These are phyloP conservation scores for Callocephalon fimbriatum DNA, from an alignment of 2,113 vertebrate genomes.

Conservation along the genomic window DNA sequence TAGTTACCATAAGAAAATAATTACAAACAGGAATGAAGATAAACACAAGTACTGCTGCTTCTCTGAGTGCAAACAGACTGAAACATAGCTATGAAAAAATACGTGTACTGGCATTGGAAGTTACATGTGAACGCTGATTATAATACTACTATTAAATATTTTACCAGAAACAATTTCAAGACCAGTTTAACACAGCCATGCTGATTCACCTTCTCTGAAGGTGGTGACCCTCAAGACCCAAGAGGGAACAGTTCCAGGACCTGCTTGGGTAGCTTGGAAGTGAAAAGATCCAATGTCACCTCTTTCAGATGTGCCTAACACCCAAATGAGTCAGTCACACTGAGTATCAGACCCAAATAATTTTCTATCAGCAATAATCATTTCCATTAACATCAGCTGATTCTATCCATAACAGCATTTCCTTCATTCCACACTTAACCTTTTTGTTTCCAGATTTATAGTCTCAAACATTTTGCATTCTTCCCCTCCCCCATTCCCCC, in stretches of 20 bases:
- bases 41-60: not conserved
- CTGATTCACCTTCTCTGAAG: not conserved
- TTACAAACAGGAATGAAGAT: not conserved
- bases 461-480: not conserved
- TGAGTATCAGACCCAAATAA: not conserved
- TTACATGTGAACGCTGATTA: not conserved
- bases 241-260: not conserved
- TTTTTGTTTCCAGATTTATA: not conserved
- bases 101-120: no score
- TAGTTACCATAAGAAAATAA: not conserved
- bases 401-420: not conserved
- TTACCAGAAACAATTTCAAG: not conserved
- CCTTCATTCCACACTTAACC: not conserved
- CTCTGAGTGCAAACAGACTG: not conserved
- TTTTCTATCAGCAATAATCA: not conserved
- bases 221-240: not conserved
- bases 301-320: not conserved
- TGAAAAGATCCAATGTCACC: not conserved
- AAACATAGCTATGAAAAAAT: not conserved
- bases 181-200: rapidly evolving
- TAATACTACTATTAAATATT: not conserved
- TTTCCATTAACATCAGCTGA: not conserved
- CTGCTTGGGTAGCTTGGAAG: not conserved
- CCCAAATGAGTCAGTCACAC: not conserved
- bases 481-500: not conserved